Evolutionary conservation across 2,113 vertebrate species (phyloP).

Genomic region (Tychaedon coryphoeus): DNA sequence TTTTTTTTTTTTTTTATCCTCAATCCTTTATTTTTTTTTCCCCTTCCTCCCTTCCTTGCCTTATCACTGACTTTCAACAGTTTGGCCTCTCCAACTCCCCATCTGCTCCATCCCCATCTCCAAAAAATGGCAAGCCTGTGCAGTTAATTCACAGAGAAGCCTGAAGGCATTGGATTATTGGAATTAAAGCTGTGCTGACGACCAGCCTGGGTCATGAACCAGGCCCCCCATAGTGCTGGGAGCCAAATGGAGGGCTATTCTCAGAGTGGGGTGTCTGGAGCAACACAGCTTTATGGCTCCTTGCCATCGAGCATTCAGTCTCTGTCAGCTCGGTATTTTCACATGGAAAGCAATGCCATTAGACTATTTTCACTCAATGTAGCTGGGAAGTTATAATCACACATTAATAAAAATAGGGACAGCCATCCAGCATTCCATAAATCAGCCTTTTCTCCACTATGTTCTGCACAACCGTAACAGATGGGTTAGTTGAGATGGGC

Average conservation of each 20-base stretch:
- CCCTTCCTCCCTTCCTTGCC: fast-evolving
- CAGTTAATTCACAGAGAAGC: not conserved
- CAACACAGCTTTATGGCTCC: not conserved
- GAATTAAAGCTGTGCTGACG: fast-evolving
- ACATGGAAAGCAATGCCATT: not conserved
- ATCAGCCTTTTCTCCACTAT: not conserved
- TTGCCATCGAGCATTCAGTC: not conserved
- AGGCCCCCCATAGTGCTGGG: not conserved
- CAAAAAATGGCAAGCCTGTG: not conserved
- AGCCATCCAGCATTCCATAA: not conserved
- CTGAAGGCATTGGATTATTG: not conserved
- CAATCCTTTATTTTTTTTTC: fast-evolving
- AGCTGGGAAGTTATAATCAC: not conserved
- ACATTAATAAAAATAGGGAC: constrained; percentile 43
- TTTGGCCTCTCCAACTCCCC: constrained; percentile 15
- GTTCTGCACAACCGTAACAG: not conserved
- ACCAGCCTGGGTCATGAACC: not conserved
- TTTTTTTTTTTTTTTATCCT: not conserved
- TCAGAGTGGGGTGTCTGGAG: not conserved
- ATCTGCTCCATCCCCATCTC: constrained; percentile 29
- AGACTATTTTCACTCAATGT: not conserved
- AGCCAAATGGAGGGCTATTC: not conserved
- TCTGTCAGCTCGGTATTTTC: not conserved
- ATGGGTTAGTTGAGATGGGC: constrained; percentile 15
- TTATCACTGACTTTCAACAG: not conserved